Base-by-base conservation (phyloP, 2,113 vertebrate species). In the Climacteris rufus region DNA sequence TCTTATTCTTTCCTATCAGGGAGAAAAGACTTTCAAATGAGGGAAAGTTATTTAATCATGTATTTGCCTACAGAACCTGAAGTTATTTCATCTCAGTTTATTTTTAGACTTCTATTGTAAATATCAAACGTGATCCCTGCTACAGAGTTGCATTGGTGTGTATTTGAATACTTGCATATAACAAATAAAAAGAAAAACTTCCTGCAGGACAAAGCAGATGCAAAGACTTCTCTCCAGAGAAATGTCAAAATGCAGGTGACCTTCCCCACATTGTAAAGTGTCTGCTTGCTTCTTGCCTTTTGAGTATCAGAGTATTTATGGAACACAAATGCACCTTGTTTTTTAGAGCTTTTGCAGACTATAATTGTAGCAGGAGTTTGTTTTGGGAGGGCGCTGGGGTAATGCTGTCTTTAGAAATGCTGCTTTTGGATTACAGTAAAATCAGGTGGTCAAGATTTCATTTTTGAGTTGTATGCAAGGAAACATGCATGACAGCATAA, bases 221-320 rank as follows among this genome's bases (percentile, higher is more conserved):
- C 13, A 63, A 59, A 56, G 1, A 7, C 10, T 65, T 65, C 16
- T 80, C 71, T 53, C 37, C 21, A 33, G 70, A 71, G 35, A 47
- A 39, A 12, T 66, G 10, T 42, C 30, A 94, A 82, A 75, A 27
- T 54, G 20, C 33, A 30, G 11, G 18, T 77, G 79, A 42, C 4
- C 9, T 21, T 2, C 5, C 2, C 13, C 15, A 9, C 8, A 10
- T 42, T 15, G 17, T 4, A 9, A 66, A 4, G 3, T 22, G 4
- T 40, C 40, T 61, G 8, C 71, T 64, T 79, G 8, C n/a, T 76
- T 49, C 37, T 57, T 81, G 25, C 8, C 20, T 70, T 50, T 39
- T 56, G 40, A 68, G 3, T 70, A 50, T 59, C 33, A 19, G 56
- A 28, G 15, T 24, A 59, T 23, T 76, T 74, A 24, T 15, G 22